These are phyloP conservation scores for Neostethus bicornis DNA, from an alignment of 2,797 vertebrate genomes.

Conservation along the genomic window DNA sequence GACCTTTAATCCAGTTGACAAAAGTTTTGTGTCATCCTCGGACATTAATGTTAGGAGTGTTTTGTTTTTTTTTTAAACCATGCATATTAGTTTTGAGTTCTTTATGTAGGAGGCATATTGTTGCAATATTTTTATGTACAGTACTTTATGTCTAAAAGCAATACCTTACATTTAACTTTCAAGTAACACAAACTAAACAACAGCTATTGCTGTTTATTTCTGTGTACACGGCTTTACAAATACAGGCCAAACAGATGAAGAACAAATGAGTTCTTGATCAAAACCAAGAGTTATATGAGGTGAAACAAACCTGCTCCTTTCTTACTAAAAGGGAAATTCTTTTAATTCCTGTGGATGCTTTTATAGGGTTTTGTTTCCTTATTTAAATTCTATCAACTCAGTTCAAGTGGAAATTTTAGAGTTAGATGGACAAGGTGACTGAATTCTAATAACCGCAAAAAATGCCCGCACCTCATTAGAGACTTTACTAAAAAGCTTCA, in stretches of 20 bases:
- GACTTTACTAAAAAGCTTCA: slow-evolving; percentile 39
- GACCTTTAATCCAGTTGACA: slow-evolving; percentile 5
- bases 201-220: slow-evolving; percentile 69
- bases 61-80: slow-evolving; percentile 13
- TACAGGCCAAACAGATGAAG: too few species aligned
- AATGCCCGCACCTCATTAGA: slow-evolving; percentile 56
- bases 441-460: slow-evolving; percentile 71
- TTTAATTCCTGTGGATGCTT: slow-evolving; percentile 86
- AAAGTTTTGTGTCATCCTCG: not conserved
- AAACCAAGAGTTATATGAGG: slow-evolving; percentile 88
- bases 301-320: slow-evolving; percentile 85
- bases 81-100: slow-evolving; percentile 32
- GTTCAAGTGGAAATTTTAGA: slow-evolving; percentile 71
- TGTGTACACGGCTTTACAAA: slow-evolving; percentile 65
- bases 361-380: slow-evolving; percentile 78
- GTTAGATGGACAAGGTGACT: slow-evolving; percentile 67
- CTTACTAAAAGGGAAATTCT: slow-evolving; percentile 80
- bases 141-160: slow-evolving; percentile 65
- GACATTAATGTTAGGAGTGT: slow-evolving; percentile 19
- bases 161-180: slow-evolving; percentile 55
- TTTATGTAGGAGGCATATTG: slow-evolving; percentile 45
- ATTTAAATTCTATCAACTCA: slow-evolving; percentile 80
- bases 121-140: slow-evolving; percentile 41
- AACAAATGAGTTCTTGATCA: slow-evolving; percentile 82
- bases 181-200: slow-evolving; percentile 77